Evolutionary conservation across 1,140 invertebrate species (phyloP).

Genomic region (Calephelis virginiensis): DNA sequence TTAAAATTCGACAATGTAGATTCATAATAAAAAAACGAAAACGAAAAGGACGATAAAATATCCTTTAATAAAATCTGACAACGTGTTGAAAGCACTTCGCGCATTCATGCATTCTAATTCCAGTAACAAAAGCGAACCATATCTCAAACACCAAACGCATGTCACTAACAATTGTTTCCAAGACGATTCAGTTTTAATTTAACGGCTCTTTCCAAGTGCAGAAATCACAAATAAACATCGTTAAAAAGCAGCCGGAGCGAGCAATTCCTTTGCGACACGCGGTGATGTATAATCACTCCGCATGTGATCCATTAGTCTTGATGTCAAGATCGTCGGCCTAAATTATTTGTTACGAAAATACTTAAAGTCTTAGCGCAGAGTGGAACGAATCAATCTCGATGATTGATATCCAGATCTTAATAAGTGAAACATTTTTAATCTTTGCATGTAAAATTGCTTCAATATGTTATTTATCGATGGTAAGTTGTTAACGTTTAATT

Average conservation of each 20-base stretch:
- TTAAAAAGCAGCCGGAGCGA: slow-evolving; percentile 13
- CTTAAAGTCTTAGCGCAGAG: slow-evolving; percentile 25
- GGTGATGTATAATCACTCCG: slow-evolving; percentile 43
- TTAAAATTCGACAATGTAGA: too few species aligned
- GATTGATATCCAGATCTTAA: slow-evolving; percentile 3
- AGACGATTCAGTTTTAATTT: slow-evolving; percentile 22
- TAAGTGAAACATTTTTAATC: not conserved
- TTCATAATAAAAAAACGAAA: too few species aligned
- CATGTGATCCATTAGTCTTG: slow-evolving; percentile 43
- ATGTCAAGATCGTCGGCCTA: slow-evolving; percentile 41
- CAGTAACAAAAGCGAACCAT: slow-evolving; percentile 3
- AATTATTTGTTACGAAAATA: slow-evolving; percentile 48
- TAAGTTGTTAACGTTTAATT: not conserved
- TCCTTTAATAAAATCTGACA: too few species aligned
- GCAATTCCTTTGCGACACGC: slow-evolving; percentile 18
- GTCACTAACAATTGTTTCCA: slow-evolving; percentile 12
- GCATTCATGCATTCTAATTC: not conserved
- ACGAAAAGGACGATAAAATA: too few species aligned
- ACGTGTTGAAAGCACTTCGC: not conserved
- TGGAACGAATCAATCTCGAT: slow-evolving; percentile 22
- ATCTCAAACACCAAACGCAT: slow-evolving; percentile 14
- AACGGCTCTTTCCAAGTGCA: slow-evolving; percentile 18
- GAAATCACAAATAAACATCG: slow-evolving; percentile 11
- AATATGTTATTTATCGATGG: not conserved
- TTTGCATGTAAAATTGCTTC: not conserved